Conservation (phyloP, 2,797 vertebrate genomes). For the Argyrosomus regius region DNA sequence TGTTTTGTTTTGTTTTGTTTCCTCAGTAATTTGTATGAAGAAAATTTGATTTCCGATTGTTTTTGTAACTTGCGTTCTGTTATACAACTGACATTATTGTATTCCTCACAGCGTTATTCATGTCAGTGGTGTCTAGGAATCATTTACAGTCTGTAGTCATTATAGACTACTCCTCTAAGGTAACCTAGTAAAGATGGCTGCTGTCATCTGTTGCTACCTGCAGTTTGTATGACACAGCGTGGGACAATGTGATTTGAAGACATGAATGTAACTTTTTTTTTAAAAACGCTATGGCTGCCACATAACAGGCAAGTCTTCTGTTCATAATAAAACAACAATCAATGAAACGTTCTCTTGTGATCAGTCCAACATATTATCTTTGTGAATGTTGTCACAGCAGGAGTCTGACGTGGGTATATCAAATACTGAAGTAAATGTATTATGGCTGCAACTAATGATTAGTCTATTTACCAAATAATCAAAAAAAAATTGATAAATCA, state of each 20-base stretch:
- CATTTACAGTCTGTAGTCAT: slow-evolving; percentile 17
- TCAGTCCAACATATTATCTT: not conserved
- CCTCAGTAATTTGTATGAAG: slow-evolving; percentile 21
- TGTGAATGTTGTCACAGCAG: not conserved
- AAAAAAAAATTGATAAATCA: not conserved
- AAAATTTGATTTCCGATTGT: slow-evolving; percentile 6
- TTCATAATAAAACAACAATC: slow-evolving; percentile 71
- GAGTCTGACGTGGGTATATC: not conserved
- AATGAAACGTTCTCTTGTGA: not conserved
- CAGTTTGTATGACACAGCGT: slow-evolving; percentile 22
- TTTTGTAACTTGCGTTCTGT: not conserved
- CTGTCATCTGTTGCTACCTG: slow-evolving; percentile 36
- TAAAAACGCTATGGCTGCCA: slow-evolving; percentile 32
- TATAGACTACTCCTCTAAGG: slow-evolving; percentile 57
- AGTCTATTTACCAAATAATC: not conserved
- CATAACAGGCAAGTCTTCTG: slow-evolving; percentile 25
- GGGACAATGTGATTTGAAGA: slow-evolving; percentile 47
- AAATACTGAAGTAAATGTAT: not conserved
- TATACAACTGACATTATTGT: slow-evolving; percentile 4
- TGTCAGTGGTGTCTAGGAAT: slow-evolving; percentile 3
- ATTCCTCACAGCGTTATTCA: not conserved
- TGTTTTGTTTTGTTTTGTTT: not conserved
- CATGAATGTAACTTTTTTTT: slow-evolving; percentile 63
- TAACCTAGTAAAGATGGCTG: slow-evolving; percentile 29
- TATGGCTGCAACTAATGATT: not conserved